Conservation (phyloP, 2,888 invertebrate species). For the Agrotis segetum region DNA sequence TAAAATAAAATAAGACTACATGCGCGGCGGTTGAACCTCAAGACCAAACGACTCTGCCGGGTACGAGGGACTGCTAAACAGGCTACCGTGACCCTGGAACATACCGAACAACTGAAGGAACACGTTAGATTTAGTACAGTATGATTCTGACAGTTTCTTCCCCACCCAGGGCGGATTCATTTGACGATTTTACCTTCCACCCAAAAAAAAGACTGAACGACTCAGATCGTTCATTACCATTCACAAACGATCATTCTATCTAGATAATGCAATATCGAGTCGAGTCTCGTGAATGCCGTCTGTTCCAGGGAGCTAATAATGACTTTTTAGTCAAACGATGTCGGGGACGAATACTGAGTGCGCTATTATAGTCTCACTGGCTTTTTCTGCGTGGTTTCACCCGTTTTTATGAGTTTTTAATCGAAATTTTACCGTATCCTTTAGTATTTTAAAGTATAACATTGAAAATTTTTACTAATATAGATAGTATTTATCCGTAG, state of each 20-base stretch:
- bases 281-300: constrained; percentile 60
- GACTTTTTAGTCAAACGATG: constrained; percentile 68
- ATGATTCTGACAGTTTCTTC: too few relatives aligned
- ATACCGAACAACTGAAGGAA: too few relatives aligned
- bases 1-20: not conserved
- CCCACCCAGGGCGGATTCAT: too few relatives aligned
- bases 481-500: too few relatives aligned
- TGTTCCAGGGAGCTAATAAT: constrained; percentile 65
- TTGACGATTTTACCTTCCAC: too few relatives aligned
- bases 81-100: too few relatives aligned
- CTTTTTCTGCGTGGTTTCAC: constrained; percentile 14
- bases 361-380: constrained; percentile 55
- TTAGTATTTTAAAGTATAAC: not conserved
- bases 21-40: too few relatives aligned
- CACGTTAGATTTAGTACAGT: too few relatives aligned
- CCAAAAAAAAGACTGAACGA: constrained; percentile 10
- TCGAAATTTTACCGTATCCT: not conserved
- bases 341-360: constrained; percentile 67
- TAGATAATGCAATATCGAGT: constrained; percentile 63
- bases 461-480: too few relatives aligned
- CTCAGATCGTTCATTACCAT: constrained; percentile 63
- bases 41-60: not conserved
- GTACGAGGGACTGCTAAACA: too few relatives aligned
- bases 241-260: constrained; percentile 60
- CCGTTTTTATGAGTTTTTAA: not conserved